These are phyloP conservation scores for Rhea pennata DNA, from an alignment of 2,113 vertebrate species.

Conservation along the genomic window DNA sequence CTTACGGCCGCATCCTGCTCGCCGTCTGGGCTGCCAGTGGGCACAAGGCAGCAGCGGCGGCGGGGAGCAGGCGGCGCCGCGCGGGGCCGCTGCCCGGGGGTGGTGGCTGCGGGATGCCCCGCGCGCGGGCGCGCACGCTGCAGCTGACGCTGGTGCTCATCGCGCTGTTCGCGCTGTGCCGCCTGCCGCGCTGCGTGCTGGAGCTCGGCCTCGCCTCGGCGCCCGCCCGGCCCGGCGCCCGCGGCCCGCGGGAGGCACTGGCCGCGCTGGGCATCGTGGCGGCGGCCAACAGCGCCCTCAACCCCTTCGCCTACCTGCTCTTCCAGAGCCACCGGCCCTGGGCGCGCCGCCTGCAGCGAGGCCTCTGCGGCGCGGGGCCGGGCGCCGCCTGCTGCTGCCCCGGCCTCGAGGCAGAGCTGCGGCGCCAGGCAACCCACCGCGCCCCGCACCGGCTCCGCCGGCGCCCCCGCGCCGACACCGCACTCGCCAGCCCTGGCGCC, in stretches of 20 bases:
- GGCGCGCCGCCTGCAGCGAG: constrained; percentile 63
- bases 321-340: constrained; percentile 76
- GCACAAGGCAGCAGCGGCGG: not conserved
- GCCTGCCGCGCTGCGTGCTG: constrained; percentile 68
- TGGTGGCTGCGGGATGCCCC: constrained; percentile 47
- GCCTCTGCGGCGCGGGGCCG: constrained; percentile 6
- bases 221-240: not conserved
- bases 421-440: not conserved
- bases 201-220: constrained; percentile 56
- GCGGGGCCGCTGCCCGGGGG: not conserved
- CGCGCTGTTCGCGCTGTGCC: constrained; percentile 69
- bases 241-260: not conserved
- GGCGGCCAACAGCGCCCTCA: constrained; percentile 61
- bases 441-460: not conserved
- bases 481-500: not conserved
- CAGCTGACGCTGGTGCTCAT: constrained; percentile 73
- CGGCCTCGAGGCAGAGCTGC: not conserved
- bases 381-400: not conserved
- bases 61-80: not conserved
- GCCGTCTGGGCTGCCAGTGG: not conserved
- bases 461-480: not conserved
- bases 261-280: constrained; percentile 58
- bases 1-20: not conserved
- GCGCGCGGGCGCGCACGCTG: constrained; percentile 68
- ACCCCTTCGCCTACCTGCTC: constrained; percentile 75